These are phyloP conservation scores for Podabrus alpinus DNA, from an alignment of 2,888 invertebrate species.

Conservation along the genomic window DNA sequence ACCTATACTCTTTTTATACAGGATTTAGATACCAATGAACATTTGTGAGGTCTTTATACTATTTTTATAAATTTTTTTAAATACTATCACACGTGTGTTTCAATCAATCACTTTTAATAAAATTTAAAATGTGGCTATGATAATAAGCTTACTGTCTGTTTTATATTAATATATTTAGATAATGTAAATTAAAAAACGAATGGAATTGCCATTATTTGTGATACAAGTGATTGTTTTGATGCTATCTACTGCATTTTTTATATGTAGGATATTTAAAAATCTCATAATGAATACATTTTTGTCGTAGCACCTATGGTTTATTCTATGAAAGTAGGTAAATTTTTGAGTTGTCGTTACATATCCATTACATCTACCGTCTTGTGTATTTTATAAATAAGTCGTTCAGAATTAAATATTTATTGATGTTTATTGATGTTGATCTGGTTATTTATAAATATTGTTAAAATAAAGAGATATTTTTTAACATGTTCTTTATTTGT, in stretches of 20 bases:
- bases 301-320: not conserved
- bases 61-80: constrained; percentile 1
- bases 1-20: not conserved
- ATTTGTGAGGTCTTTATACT: not conserved
- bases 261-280: not conserved
- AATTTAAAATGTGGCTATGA: constrained; percentile 14
- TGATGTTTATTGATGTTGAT: constrained; percentile 38
- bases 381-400: constrained; percentile 15
- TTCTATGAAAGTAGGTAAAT: not conserved
- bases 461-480: constrained; percentile 39
- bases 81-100: constrained; percentile 4
- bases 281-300: not conserved
- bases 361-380: constrained; percentile 9
- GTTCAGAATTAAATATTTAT: constrained; percentile 25
- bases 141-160: constrained; percentile 5
- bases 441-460: constrained; percentile 39
- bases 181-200: constrained; percentile 9
- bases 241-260: not conserved
- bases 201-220: constrained; percentile 31
- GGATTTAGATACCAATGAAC: not conserved
- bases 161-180: not conserved
- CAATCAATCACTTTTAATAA: constrained; percentile 5
- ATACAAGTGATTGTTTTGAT: constrained; percentile 8
- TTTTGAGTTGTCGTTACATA: constrained; percentile 2
- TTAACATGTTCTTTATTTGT: constrained; percentile 7